A percentile compares a stretch with the other conserved stretches of the same genome.
Conservation (phyloP, 2,113 vertebrate species). For the Gymnogyps californianus region DNA sequence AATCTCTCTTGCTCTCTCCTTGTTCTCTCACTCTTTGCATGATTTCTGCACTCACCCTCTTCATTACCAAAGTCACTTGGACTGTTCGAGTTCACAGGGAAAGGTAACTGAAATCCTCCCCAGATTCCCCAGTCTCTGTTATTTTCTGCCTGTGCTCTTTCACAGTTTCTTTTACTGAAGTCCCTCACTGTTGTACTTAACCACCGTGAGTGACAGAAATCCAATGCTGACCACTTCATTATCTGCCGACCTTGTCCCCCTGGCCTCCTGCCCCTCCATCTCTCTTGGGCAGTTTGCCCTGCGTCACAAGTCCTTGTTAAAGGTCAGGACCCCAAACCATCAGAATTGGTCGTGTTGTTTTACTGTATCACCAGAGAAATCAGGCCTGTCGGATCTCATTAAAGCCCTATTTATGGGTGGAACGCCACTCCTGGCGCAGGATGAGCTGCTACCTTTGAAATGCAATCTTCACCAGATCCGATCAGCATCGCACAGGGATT, state of each 20-base stretch:
- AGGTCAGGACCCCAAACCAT: slow-evolving; percentile 84
- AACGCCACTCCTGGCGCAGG: not conserved
- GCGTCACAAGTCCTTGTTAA: slow-evolving; percentile 77
- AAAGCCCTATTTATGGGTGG: slow-evolving; percentile 49
- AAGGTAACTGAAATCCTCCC: not conserved
- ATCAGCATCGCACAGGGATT: not conserved
- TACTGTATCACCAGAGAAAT: slow-evolving; percentile 72
- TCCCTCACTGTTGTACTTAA: slow-evolving; percentile 64
- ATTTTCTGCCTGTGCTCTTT: slow-evolving; percentile 54
- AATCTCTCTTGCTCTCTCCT: not conserved
- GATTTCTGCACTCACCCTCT: slow-evolving; percentile 61
- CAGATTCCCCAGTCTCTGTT: not conserved
- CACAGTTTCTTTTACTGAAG: slow-evolving; percentile 36
- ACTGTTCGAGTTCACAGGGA: not conserved
- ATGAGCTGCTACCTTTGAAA: slow-evolving; percentile 59
- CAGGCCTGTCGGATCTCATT: slow-evolving; percentile 69
- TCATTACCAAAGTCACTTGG: not conserved
- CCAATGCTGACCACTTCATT: slow-evolving; percentile 96
- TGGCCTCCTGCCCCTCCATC: slow-evolving; percentile 75
- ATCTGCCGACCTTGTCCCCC: slow-evolving; percentile 80
- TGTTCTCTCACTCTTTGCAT: not conserved
- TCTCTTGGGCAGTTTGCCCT: slow-evolving; percentile 82
- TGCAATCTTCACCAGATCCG: slow-evolving; percentile 21
- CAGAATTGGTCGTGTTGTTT: slow-evolving; percentile 65
- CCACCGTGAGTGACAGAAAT: slow-evolving; percentile 88